These are phyloP conservation scores for Diplodus sargus DNA, from an alignment of 2,797 vertebrate genomes.

Conservation along the genomic window DNA sequence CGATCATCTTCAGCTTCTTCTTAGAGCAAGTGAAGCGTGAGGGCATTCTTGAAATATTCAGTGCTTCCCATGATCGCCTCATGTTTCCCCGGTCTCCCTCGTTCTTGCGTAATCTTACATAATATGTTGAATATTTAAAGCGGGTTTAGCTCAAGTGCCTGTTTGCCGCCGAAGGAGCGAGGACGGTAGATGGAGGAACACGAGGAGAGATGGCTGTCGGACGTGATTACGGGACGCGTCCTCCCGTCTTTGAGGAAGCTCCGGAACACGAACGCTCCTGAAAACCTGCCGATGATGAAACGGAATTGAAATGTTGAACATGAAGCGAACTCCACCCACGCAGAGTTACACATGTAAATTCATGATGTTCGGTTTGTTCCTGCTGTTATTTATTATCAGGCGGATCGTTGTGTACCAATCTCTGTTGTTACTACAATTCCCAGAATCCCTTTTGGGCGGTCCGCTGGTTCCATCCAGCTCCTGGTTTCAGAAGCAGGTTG, in stretches of 20 bases:
- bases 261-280: background rate
- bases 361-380: background rate
- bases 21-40: constrained; percentile 43
- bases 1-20: background rate
- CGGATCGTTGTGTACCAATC: background rate
- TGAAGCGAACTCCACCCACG: background rate
- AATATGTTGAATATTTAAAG: constrained; percentile 73
- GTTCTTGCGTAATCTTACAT: constrained; percentile 70
- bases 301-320: background rate
- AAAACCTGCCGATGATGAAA: background rate
- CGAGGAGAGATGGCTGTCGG: constrained; percentile 1
- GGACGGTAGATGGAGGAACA: constrained; percentile 1
- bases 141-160: constrained; percentile 13
- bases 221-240: constrained; percentile 20
- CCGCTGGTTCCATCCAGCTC: background rate
- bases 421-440: constrained; percentile 13
- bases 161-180: constrained; percentile 29
- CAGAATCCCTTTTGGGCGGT: background rate
- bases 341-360: background rate
- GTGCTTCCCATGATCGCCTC: constrained; percentile 51
- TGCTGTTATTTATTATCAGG: background rate
- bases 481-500: background rate
- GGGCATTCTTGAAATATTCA: constrained; percentile 62
- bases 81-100: constrained; percentile 45
- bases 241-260: constrained; percentile 10